Evolutionary conservation across 2,888 invertebrate genomes (phyloP).

Genomic region (Sphaeridia pumilis): DNA sequence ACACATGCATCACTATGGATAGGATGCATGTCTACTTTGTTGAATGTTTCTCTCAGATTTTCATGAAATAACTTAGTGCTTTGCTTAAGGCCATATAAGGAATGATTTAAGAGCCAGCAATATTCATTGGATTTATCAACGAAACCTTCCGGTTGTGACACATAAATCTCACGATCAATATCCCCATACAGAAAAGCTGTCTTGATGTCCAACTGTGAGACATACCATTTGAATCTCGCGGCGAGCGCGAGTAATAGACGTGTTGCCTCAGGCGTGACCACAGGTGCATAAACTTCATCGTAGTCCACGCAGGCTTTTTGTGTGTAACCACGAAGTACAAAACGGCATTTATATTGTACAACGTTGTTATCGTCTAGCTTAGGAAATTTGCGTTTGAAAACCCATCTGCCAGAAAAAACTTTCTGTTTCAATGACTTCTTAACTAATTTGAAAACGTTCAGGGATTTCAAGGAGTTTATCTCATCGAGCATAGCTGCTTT

Average conservation of each 20-base stretch:
- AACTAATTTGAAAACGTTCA: not conserved
- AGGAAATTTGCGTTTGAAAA: not conserved
- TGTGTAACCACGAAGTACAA: not conserved
- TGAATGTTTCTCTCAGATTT: not conserved
- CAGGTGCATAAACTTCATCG: not conserved
- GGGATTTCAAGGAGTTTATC: not conserved
- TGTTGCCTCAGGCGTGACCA: not conserved
- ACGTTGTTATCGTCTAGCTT: not conserved
- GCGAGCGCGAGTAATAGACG: not conserved
- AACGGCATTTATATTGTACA: not conserved
- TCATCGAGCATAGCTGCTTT: not conserved
- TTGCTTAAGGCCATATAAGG: not conserved
- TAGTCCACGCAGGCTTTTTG: not conserved
- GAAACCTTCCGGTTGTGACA: not conserved
- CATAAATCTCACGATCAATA: not conserved
- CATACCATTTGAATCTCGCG: not conserved
- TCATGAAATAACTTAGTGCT: not conserved
- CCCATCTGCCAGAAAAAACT: not conserved
- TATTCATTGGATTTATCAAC: not conserved
- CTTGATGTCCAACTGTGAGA: not conserved
- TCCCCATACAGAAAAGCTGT: not conserved
- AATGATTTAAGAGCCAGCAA: not conserved
- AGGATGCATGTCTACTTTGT: not conserved
- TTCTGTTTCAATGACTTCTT: not conserved
- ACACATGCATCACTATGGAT: not conserved